Evolutionary conservation across 2,113 vertebrate genomes (phyloP), one percentile per base, ranked within the genome.

Genomic region (Phrynosoma platyrhinos): DNA sequence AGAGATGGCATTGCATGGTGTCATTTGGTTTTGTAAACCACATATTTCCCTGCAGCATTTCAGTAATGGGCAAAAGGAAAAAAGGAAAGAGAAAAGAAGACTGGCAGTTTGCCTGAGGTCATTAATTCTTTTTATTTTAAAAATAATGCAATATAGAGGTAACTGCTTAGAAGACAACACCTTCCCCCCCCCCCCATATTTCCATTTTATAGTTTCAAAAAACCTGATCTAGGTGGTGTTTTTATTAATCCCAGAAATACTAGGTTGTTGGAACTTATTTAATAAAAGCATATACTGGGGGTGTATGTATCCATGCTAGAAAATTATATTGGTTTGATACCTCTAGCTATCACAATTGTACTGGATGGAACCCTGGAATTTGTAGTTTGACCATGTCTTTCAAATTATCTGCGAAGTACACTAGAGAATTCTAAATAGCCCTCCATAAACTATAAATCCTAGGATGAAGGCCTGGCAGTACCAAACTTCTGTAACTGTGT

Each of bases 21-120:
- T 21, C 5, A 47, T 6, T 80, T 74, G 40, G 30, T 69, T 8
- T 87, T 79, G 27, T 27, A 77, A 83, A 74, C 1, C 30, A 1
- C 20, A 1, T 32, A 82, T 72, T 85, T 92, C 88, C 82, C 30
- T n/a, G 9, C 66, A 52, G 80, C 9, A 42, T 82, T 87, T 87
- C 69, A 81, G 9, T 64, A 82, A 36, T 64, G 72, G 30, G 71
- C 71, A 55, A 5, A 55, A 21, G 88, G 36, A 1, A 42, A 18
- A 62, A 62, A 62, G 58, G 18, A 62, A 62, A 62, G 58, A 62
- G 58, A 62, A 18, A 62, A 12, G 14, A 3, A 78, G 88, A 42
- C 5, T n/a, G 23, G 75, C 32, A 76, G 21, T 16, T 0, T 0
- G 55, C 5, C 9, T 79, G 79, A 69, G 71, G 85, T 88, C 64